Percentiles rank a stretch among this genome's conserved stretches.
Conservation (phyloP, 1,140 invertebrate species). For the Bombus vancouverensis region DNA sequence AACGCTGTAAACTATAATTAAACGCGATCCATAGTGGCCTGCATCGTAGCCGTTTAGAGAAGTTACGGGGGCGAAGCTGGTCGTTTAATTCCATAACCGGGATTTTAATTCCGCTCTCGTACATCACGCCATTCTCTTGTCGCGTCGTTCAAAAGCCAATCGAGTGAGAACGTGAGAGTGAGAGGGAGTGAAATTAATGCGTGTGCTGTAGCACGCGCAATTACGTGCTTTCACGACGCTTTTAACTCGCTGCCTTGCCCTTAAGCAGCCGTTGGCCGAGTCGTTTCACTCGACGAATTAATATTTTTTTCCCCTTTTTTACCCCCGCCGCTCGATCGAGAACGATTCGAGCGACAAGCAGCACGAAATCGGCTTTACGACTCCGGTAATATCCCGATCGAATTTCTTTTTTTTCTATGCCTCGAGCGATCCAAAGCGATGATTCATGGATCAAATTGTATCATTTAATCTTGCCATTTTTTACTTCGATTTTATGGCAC, state of each 20-base stretch:
- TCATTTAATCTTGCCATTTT: background rate
- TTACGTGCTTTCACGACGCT: conserved; percentile 59
- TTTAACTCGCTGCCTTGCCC: conserved; percentile 44
- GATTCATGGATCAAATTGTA: background rate
- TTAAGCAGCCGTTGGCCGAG: conserved; percentile 36
- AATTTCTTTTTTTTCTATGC: background rate
- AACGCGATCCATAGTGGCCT: conserved; percentile 19
- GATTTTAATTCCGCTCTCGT: conserved; percentile 48
- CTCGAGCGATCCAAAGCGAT: background rate
- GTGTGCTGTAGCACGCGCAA: conserved; percentile 26
- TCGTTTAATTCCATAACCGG: conserved; percentile 54
- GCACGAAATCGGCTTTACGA: conserved; percentile 25
- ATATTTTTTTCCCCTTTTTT: background rate
- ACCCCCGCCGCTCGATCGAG: background rate
- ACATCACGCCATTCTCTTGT: conserved; percentile 50
- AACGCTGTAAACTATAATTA: conserved; percentile 51
- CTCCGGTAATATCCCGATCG: background rate
- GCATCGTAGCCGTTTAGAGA: background rate
- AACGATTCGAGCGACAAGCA: background rate
- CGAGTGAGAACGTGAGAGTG: conserved; percentile 29
- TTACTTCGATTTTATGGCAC: background rate
- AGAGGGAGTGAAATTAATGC: conserved; percentile 55
- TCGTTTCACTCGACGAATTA: conserved; percentile 2
- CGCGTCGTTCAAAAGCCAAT: conserved; percentile 62
- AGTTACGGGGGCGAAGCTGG: background rate